Base-by-base conservation (phyloP, 2,797 vertebrate genomes). In the Macrochelys suwanniensis region DNA sequence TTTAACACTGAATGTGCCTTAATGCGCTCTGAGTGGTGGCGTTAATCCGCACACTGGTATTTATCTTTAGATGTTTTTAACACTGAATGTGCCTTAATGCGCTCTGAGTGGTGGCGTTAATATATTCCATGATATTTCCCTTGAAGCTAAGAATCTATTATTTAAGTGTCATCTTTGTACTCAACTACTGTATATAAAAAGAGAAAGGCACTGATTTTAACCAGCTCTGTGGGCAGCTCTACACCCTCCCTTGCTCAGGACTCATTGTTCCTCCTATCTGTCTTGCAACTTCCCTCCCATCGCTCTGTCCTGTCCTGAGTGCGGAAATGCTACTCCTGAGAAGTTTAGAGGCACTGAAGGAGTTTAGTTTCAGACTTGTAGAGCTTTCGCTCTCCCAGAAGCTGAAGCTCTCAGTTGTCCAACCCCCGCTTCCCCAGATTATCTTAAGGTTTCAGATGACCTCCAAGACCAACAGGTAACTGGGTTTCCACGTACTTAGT, bases 281-380 rank as follows among this genome's bases (percentile, higher is more conserved):
- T 89, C 88, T 90, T 94, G 51, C 84, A 84, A 87, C 88, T 86
- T 92, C 77, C 82, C 68, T 93, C 59, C 49, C 49, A 82, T 87
- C 89, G 88, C 26, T 82, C 17, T 65, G 77, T 15, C 49, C 23
- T 68, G 11, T 59, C 51, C 45, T 80, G 82, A 56, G 23, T 78
- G 80, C 82, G 50, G 17, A 95, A 80, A 37, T 82, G n/a, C 59
- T 59, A 89, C 78, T 93, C 53, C 16, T 59, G 45, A 61, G 49
- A 90, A 95, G 90, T 91, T 93, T 81, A 92, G 71, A 96, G 21
- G n/a, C 21, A 50, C 89, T 85, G 91, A 65, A 93, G 84, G 93
- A 96, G 97, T 91, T 92, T 92, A 94, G 89, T 90, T 97, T 93
- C 74, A 90, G 87, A 78, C 42, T 37, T 23, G n/a, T 11, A 37